Conservation (phyloP, 2,888 invertebrate species). For the Mythimna lalbum region DNA sequence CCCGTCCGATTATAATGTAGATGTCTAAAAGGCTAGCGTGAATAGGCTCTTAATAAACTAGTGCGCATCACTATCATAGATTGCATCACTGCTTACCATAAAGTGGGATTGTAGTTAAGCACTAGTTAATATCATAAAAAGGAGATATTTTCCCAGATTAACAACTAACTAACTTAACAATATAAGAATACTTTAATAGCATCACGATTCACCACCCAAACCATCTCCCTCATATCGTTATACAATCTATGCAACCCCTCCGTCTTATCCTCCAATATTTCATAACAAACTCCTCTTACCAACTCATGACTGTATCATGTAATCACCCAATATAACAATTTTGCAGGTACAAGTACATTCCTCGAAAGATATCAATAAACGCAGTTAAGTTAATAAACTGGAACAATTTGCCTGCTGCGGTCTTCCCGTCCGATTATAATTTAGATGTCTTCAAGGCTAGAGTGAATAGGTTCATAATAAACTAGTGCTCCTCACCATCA, state of each 20-base stretch:
- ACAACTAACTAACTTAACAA: neutral
- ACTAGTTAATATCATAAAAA: no score
- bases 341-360: slow-evolving; percentile 54
- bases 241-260: slow-evolving; percentile 15
- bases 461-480: no score
- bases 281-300: slow-evolving; percentile 25
- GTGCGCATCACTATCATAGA: no score
- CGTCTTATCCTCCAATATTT: slow-evolving; percentile 30
- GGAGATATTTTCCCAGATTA: neutral
- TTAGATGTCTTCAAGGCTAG: no score
- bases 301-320: slow-evolving; percentile 43
- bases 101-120: no score
- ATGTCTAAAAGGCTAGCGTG: no score
- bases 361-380: slow-evolving; percentile 75
- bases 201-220: neutral
- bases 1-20: no score
- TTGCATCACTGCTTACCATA: no score
- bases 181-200: neutral
- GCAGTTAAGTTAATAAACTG: slow-evolving; percentile 63
- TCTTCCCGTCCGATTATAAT: no score
- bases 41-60: no score
- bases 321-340: slow-evolving; percentile 61
- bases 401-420: no score
- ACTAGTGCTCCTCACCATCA: no score
- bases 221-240: slow-evolving; percentile 1